These are phyloP conservation scores for Ochotona curzoniae DNA, from an alignment of 2,113 vertebrate genomes.

Conservation along the genomic window DNA sequence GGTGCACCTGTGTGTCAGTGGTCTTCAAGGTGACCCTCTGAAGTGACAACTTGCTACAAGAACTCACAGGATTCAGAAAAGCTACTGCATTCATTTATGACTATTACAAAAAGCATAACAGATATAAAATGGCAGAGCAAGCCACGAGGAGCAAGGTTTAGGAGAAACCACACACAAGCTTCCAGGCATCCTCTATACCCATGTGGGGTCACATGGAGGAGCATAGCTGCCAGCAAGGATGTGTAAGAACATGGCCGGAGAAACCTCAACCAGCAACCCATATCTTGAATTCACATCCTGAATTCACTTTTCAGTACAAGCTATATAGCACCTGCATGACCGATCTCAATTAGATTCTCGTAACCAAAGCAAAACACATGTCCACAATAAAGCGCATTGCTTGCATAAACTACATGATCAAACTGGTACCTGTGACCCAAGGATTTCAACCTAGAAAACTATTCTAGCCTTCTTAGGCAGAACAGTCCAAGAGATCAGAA, in stretches of 20 bases:
- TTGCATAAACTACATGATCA: conserved; percentile 33
- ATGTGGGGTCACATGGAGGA: background rate
- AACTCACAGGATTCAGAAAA: conserved; percentile 27
- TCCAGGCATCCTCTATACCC: background rate
- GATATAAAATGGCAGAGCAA: conserved; percentile 7
- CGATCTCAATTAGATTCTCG: background rate
- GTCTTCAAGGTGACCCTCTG: background rate
- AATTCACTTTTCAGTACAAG: conserved; percentile 2
- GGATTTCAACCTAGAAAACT: background rate
- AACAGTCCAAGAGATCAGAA: background rate
- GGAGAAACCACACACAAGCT: background rate
- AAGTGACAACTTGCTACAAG: background rate
- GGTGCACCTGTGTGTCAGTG: background rate
- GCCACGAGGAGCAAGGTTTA: background rate
- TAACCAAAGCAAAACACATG: background rate
- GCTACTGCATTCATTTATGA: background rate
- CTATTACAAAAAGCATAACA: background rate
- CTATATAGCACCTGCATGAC: background rate
- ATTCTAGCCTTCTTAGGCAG: background rate
- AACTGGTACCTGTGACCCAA: background rate
- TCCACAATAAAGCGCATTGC: conserved; percentile 8
- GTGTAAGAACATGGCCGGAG: background rate
- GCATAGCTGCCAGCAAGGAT: background rate
- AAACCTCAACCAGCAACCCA: background rate
- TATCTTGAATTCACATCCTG: background rate